Evolutionary conservation across 2,888 invertebrate genomes (phyloP), one percentile per base, ranked within the genome.

Genomic region (Limnephilus marmoratus): DNA sequence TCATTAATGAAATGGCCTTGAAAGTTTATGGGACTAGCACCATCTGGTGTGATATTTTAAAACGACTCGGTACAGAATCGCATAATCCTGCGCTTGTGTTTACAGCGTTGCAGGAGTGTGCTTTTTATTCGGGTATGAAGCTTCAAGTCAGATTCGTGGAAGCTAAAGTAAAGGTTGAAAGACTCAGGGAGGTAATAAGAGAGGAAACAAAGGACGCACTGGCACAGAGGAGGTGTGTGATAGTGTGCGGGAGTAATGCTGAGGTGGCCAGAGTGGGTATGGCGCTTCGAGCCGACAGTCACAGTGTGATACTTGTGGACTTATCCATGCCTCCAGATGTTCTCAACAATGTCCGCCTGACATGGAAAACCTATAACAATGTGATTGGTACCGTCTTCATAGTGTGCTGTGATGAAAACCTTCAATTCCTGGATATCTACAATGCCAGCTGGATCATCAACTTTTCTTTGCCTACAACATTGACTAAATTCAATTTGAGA

Each of bases 91-190:
- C 97, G 1, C 95, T 98, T 7, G 97, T 97, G 91, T 97, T 98
- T 91, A 97, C 97, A 0, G 97, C 98, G 37, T 97, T 97, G 94
- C 96, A 98, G 94, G 98, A 98, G 95, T 98, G 98, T 87, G 97
- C 98, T 0, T 95, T 98, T 24, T 98, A 97, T 95, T 97, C 97
- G n/a, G 94, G 96, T 94, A 95, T 96, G 93, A 92, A 95, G 94
- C 95, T 97, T 86, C 95, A 95, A 24, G 94, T 97, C 45, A 95
- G 96, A 92, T 94, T 96, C 92, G 92, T 95, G 2, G 94, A 95
- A 45, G 95, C 95, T 13, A 94, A 95, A 3, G 95, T 95, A 4
- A 97, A 97, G 95, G 91, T 95, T 1, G 94, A 95, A 2, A 94
- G 94, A 49, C 94, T 97, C 81, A 94, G 96, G 94, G 96, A 96